Base-by-base conservation (phyloP, 2,888 invertebrate species). In the Melinopterus prodromus region DNA sequence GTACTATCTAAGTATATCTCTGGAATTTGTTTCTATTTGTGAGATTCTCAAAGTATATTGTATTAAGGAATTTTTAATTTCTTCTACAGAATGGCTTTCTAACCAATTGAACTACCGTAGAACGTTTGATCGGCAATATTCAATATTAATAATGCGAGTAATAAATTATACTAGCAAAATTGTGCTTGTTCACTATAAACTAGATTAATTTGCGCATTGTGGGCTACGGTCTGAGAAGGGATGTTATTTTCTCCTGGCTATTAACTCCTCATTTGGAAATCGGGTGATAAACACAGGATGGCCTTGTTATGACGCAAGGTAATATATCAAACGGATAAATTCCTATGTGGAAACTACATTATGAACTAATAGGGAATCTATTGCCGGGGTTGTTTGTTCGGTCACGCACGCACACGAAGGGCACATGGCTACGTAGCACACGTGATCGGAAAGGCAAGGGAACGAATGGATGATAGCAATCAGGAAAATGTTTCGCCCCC, bases 371-470 rank as follows among this genome's bases (percentile, higher is more conserved):
- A 53, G 53, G 53, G 12, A 53, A 53, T 53, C 53, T 53, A 53
- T 53, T 7, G 53, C 53, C 5, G 53, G 53, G 12, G 53, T 53
- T 53, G 53, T 53, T 53, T 53, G 12, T 53, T 53, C 53, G 12
- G 53, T 53, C 53, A 53, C 53, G 53, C 53, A 53, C 53, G 53
- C 53, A 53, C 53, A 53, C 53, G 53, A 1, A 53, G 53, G 53
- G 53, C 53, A 53, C 9, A 53, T 53, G 5, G 53, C 53, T 53
- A 53, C 53, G 53, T 53, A 53, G 53, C 53, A 53, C 53, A 53
- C 53, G 53, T 53, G 53, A 53, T 53, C 53, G 53, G 53, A 53
- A 53, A 53, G 53, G 53, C 53, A 53, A 53, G 53, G 53, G 53
- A 53, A 53, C 53, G 5, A 53, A 53, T 53, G 53, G 53, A 53